Base-by-base conservation (phyloP, 2,797 vertebrate genomes). In the Brachyalestes nurse region DNA sequence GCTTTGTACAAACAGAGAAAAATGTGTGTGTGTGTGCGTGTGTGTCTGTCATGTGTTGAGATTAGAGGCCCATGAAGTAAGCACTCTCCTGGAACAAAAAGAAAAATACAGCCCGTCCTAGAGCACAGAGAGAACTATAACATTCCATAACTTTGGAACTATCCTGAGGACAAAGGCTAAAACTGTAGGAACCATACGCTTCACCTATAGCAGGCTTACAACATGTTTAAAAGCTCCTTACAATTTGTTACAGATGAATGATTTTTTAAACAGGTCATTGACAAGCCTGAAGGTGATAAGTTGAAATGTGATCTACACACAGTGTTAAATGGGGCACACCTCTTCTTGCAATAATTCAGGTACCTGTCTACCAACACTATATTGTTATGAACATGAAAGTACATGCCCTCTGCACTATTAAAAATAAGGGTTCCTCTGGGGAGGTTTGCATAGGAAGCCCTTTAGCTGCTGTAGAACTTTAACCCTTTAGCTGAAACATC, bases 1-100 rank as follows among this genome's bases (percentile, higher is more conserved):
- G 74, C 86, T 88, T 86, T 88, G 87, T 84, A 86, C 79, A 84
- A 85, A 71, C 79, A 60, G 88, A 78, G 80, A 81, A 82, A 66
- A 74, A 85, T 64, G 28, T 70, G 62, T 75, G 70, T 72, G n/a
- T 55, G 21, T 80, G 72, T 66, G 61, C 71, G 77, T 47, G 71
- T 53, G 42, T 69, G 42, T 67, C 49, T 80, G 85, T 85, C 76
- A 84, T 87, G 83, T 84, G 83, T 83, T 76, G 55, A 88, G 85
- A 86, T 87, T 88, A 84, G 80, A 66, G 61, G 55, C 49, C 73
- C 55, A 75, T 86, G 79, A 72, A 65, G 78, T 72, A 86, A 84
- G 70, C 60, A 80, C 78, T 75, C 67, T 55, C 53, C 62, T 40
- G 67, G 79, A 83, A 78, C 77, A 85, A 84, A 86, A 72, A 82